These are phyloP conservation scores for Gopherus evgoodei DNA, from an alignment of 2,113 vertebrate species.

Conservation along the genomic window DNA sequence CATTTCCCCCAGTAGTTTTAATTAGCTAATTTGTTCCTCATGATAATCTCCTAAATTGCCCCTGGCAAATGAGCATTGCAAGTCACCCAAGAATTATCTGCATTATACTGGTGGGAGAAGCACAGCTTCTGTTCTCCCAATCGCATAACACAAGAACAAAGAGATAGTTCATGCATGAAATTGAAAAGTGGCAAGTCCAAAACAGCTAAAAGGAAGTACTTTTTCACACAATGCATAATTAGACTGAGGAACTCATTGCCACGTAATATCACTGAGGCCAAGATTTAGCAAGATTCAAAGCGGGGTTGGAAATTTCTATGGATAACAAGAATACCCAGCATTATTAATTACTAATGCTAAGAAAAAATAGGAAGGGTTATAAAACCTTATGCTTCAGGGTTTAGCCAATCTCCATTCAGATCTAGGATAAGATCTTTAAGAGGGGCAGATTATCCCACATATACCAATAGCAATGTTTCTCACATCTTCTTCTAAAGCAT, in stretches of 20 bases:
- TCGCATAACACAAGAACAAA: background rate
- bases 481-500: background rate
- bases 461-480: background rate
- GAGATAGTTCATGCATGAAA: background rate
- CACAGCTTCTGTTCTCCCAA: background rate
- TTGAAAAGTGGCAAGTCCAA: background rate
- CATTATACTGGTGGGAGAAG: background rate
- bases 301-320: background rate
- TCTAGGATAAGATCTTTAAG: background rate
- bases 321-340: background rate
- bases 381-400: background rate
- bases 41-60: background rate
- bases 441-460: background rate
- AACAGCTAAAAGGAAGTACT: background rate
- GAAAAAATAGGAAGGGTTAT: background rate
- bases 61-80: background rate
- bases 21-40: background rate
- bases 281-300: background rate
- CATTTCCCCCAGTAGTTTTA: background rate
- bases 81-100: background rate
- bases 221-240: background rate
- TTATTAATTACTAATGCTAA: background rate
- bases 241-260: background rate
- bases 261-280: background rate
- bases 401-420: background rate